Percentiles rank a stretch among this genome's conserved stretches.
Evolutionary conservation across 2,797 vertebrate species (phyloP).

Genomic region (Melanotaenia parkinsoni): DNA sequence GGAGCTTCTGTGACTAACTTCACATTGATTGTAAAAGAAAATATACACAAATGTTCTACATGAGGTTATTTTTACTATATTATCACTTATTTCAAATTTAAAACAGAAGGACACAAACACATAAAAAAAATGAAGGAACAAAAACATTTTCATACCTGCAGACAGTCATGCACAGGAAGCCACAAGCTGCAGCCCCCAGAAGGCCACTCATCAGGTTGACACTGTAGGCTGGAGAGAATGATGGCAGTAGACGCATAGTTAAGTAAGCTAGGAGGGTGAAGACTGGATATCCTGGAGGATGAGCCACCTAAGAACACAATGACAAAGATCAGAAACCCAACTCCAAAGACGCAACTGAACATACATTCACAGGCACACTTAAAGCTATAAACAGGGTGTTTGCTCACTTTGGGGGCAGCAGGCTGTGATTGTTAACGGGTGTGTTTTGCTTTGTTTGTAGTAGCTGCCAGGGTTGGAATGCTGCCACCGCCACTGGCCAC

Average conservation of each 20-base stretch:
- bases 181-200: conserved; percentile 89
- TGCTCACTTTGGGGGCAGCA: background rate
- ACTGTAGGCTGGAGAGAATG: conserved; percentile 87
- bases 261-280: conserved; percentile 91
- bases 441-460: background rate
- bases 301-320: conserved; percentile 87
- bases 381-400: background rate
- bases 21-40: background rate
- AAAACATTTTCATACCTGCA: conserved; percentile 84
- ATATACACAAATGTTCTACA: background rate
- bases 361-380: background rate
- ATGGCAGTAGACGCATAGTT: conserved; percentile 82
- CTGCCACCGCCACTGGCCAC: background rate
- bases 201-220: conserved; percentile 90
- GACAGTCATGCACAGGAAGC: conserved; percentile 90
- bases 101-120: conserved; percentile 9
- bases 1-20: conserved; percentile 5
- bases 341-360: background rate
- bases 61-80: background rate
- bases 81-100: background rate
- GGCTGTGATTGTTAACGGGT: background rate
- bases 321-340: conserved; percentile 9
- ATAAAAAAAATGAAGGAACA: background rate
- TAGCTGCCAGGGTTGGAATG: background rate
- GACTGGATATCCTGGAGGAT: conserved; percentile 96